Evolutionary conservation across 2,113 vertebrate species (phyloP).

Genomic region (Passer domesticus): DNA sequence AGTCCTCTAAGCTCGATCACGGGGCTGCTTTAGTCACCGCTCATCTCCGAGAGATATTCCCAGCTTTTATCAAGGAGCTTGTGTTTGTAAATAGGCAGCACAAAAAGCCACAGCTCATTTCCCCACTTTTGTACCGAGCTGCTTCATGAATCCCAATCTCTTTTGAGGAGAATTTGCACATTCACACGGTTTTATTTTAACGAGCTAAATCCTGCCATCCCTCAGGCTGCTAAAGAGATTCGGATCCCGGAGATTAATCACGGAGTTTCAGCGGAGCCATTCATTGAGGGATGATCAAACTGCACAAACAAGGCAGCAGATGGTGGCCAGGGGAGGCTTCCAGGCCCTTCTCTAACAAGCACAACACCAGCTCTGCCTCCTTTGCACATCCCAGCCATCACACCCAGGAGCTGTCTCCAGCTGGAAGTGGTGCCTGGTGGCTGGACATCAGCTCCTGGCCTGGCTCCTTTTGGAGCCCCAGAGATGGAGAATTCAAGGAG

Average conservation of each 20-base stretch:
- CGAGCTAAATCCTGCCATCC: neutral
- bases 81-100: conserved; percentile 18
- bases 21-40: neutral
- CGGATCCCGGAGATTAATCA: neutral
- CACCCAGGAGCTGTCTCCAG: neutral
- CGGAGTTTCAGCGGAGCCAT: neutral
- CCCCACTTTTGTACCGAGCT: neutral
- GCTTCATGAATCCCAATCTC: neutral
- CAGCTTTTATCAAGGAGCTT: neutral
- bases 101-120: conserved; percentile 20
- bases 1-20: neutral
- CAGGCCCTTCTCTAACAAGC: neutral
- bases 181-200: neutral
- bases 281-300: conserved; percentile 8
- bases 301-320: neutral
- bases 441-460: neutral
- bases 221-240: neutral
- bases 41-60: conserved; percentile 23
- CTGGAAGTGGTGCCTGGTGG: neutral
- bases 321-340: conserved; percentile 3
- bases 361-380: neutral
- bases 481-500: neutral
- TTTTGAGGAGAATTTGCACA: neutral
- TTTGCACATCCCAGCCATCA: neutral
- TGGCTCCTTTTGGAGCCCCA: neutral